phyloP scores from a whole-genome alignment of 2,113 vertebrate species.

The Apaloderma vittatum region DNA sequence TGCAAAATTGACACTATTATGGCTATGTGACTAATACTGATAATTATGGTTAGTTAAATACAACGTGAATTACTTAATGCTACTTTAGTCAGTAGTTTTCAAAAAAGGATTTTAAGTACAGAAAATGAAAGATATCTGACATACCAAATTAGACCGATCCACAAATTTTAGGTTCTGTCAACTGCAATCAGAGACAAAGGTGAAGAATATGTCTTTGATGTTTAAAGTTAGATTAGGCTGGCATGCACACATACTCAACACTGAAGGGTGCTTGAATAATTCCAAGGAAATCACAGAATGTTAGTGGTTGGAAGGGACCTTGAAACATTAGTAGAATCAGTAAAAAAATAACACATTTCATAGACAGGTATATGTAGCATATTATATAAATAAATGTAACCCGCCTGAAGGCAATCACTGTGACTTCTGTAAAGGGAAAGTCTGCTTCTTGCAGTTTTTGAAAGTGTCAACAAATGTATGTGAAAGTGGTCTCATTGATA shows the following conservation, averaged over 20 bases:
- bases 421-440: not conserved
- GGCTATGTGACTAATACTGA: not conserved
- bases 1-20: not conserved
- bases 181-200: not conserved
- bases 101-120: not conserved
- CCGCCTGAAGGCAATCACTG: not conserved
- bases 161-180: not conserved
- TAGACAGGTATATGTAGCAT: not conserved
- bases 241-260: not conserved
- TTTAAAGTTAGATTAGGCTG: not conserved
- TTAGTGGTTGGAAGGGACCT: too few species aligned
- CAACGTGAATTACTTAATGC: not conserved
- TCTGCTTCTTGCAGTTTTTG: not conserved
- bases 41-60: not conserved
- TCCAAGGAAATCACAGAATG: not conserved
- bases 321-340: not conserved
- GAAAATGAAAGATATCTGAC: not conserved
- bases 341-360: not conserved
- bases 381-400: not conserved
- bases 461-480: not conserved
- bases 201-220: not conserved
- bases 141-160: not conserved
- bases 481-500: not conserved
- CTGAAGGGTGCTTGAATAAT: not conserved
- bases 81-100: not conserved